phyloP scores from a whole-genome alignment of 2,888 invertebrate species.

The Teinopalpus imperialis region DNA sequence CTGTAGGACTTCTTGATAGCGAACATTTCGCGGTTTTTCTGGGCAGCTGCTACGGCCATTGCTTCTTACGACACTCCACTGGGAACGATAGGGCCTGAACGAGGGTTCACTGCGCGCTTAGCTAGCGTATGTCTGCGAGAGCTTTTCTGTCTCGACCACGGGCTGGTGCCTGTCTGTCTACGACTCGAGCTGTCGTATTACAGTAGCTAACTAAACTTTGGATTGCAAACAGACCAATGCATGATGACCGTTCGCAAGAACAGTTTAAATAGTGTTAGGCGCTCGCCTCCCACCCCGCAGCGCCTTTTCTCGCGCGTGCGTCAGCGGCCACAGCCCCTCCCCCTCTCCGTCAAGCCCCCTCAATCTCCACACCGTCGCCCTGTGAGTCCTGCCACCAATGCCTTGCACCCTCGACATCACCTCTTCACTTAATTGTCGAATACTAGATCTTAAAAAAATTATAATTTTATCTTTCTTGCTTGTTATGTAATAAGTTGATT shows the following conservation, averaged over 20 bases:
- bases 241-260: constrained; percentile 84
- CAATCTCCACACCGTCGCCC: constrained; percentile 33
- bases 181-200: constrained; percentile 80
- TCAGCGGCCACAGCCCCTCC: constrained; percentile 55
- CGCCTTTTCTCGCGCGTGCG: constrained; percentile 84
- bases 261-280: constrained; percentile 84
- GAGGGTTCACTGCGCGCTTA: constrained; percentile 77
- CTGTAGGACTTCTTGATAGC: constrained; percentile 98
- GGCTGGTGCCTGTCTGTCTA: constrained; percentile 82
- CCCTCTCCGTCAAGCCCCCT: constrained; percentile 18
- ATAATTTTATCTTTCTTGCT: too few relatives aligned
- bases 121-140: constrained; percentile 80
- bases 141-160: constrained; percentile 82
- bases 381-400: constrained; percentile 26
- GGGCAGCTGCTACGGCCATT: constrained; percentile 95
- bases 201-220: constrained; percentile 83
- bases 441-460: too few relatives aligned
- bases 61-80: constrained; percentile 71
- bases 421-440: constrained; percentile 21
- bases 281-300: constrained; percentile 79
- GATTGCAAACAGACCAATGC: constrained; percentile 87
- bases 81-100: constrained; percentile 77
- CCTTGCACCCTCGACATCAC: constrained; percentile 32
- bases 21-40: constrained; percentile 97
- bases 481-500: too few relatives aligned